Evolutionary conservation across 2,113 vertebrate species (phyloP), one percentile per base, ranked within the genome.

Genomic region (Charadrius vociferus): DNA sequence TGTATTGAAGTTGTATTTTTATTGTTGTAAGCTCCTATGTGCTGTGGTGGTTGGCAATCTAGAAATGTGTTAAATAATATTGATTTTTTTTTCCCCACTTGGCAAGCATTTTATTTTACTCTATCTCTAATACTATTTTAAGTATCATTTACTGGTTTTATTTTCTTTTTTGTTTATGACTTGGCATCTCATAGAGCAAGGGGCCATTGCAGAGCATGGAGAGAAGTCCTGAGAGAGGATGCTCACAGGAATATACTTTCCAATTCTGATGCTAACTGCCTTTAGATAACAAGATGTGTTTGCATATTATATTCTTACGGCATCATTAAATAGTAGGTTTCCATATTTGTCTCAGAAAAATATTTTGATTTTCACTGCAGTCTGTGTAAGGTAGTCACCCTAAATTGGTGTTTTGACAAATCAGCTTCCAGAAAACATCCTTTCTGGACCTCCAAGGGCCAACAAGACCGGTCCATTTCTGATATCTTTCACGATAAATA

Each of bases 1-100:
- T 95, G 66, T 88, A 91, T 49, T 80, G 93, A 85, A 95, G 78
- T 34, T 53, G 93, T 91, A 85, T 82, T 96, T 97, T 97, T 96
- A 95, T 97, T 96, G 91, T 82, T 91, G 81, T 90, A 96, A 91
- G 66, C 93, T 82, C 58, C 86, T 80, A 0, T 85, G 87, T 83
- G 91, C 89, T 88, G 50, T 88, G 78, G 74, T 95, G 89, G 66
- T 78, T 96, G 84, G 95, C 97, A 97, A 95, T 97, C 87, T 83
- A 90, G 59, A 96, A 95, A 90, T 39, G 91, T 90, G 91, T 96
- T 97, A 97, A 97, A 96, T 95, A 93, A 97, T 96, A 97, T 96
- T 95, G 97, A 97, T 95, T 95, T 90, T 10, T 63, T 71, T 53
- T 5, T 5, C 5, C 71, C 53, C 41, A 55, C 81, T 95, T 94